Conservation (phyloP, 2,113 vertebrate species). For the Peromyscus polionotus region DNA sequence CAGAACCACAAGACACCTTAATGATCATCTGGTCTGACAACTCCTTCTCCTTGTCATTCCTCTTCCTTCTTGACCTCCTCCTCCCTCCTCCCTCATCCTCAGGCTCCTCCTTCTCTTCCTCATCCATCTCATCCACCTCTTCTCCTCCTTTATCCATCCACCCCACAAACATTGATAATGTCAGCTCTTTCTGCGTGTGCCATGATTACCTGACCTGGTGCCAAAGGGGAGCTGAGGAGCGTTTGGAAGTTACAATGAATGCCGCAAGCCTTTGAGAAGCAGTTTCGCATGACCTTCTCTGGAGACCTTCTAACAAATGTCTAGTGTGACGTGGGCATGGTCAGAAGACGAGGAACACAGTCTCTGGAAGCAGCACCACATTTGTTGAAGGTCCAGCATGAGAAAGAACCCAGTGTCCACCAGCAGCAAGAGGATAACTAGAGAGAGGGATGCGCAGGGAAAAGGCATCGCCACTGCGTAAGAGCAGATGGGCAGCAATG, state of each 20-base stretch:
- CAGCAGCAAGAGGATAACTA: too few relatives aligned
- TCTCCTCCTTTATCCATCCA: neutral
- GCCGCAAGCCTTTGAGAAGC: neutral
- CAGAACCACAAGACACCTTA: neutral
- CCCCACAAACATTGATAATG: neutral
- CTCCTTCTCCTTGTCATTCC: too few relatives aligned
- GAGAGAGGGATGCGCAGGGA: too few relatives aligned
- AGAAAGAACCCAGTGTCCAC: neutral
- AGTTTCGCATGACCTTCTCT: neutral
- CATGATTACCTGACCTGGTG: neutral
- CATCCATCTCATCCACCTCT: neutral
- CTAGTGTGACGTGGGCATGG: rapidly evolving
- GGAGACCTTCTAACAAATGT: neutral
- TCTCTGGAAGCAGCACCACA: neutral
- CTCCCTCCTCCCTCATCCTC: neutral
- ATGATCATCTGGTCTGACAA: neutral
- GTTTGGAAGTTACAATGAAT: neutral
- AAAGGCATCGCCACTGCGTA: rapidly evolving
- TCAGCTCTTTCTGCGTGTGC: neutral
- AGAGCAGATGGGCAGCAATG: neutral
- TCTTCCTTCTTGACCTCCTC: neutral
- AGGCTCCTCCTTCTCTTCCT: neutral
- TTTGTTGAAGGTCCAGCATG: neutral
- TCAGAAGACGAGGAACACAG: neutral
- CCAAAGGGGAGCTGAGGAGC: neutral